Conservation (phyloP, 2,113 vertebrate species). For the Balaeniceps rex region DNA sequence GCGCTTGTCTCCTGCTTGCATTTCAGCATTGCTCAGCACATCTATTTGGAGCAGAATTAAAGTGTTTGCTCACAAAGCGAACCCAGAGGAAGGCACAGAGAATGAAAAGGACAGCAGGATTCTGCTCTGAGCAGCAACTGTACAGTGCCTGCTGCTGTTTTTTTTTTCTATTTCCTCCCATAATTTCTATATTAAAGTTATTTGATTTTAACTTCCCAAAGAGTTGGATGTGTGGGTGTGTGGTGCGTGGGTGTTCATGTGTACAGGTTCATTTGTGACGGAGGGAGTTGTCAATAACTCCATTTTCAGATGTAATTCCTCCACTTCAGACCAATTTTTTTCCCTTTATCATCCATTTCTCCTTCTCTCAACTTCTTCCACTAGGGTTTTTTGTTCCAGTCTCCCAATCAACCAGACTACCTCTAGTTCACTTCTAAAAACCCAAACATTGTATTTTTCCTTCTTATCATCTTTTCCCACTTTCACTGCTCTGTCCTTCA, state of each 20-base stretch:
- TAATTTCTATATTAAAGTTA: background rate
- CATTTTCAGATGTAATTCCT: background rate
- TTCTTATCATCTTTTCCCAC: background rate
- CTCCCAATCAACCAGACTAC: background rate
- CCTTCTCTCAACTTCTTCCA: background rate
- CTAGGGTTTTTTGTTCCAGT: background rate
- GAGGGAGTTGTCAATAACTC: background rate
- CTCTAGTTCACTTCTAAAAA: background rate
- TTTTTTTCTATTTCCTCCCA: background rate
- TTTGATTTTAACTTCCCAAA: background rate
- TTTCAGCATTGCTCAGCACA: conserved; percentile 7
- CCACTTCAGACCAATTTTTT: background rate
- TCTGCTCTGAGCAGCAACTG: background rate
- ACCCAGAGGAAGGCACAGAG: background rate
- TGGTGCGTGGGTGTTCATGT: background rate
- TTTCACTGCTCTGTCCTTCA: background rate
- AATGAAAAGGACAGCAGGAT: background rate
- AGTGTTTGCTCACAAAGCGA: background rate
- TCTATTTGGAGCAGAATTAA: conserved; percentile 37
- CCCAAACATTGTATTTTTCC: background rate
- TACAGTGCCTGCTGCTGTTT: background rate
- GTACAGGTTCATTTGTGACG: background rate
- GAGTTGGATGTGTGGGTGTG: background rate
- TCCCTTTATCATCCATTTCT: background rate
- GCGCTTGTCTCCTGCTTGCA: background rate